Evolutionary conservation across 2,113 vertebrate species (phyloP), one percentile per base, ranked within the genome.

Genomic region (Brienomyrus longianalis): DNA sequence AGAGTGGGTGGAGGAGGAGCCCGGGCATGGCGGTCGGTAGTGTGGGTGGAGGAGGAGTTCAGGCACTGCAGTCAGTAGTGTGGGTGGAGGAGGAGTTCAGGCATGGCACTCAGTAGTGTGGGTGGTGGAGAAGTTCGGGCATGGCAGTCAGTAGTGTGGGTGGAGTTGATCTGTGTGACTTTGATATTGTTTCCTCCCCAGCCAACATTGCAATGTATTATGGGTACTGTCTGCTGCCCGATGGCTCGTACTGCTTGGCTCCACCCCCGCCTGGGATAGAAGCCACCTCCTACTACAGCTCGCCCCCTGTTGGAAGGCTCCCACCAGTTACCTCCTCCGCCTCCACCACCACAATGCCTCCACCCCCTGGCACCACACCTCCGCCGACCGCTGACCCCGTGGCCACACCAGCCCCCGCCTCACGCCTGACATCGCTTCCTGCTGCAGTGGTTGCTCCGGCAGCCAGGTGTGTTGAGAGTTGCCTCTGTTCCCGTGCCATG

Each of bases 201-300:
- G 85, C 85, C 50, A 87, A n/a, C 0, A 92, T 97, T 91, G 96
- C 98, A 88, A 94, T 99, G 95, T 99, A 98, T 94, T 99, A 99
- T 54, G 98, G 98, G 91, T 99, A 99, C 94, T 99, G 99, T 93
- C 96, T 99, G 97, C 94, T 99, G 17, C 98, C 98, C 0, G 98
- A 99, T 5, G 98, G 98, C 4, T 97, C 97, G 0, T 99, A 97
- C 90, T 99, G 98, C 95, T 94, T 99, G 74, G 98, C 98, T 0
- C 98, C 98, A 0, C 98, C 98, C 0, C 97, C 98, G 3, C 98
- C 98, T 0, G 98, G 97, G 1, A 96, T 98, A 0, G 98, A 99
- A 1, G 96, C 97, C 70, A 95, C 93, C 27, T 93, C 96, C 17
- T 98, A 98, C 95, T 99, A 98, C 89, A 97, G 89, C 47, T 94